phyloP scores from a whole-genome alignment of 2,797 vertebrate genomes.

The Gymnothorax reevesii region DNA sequence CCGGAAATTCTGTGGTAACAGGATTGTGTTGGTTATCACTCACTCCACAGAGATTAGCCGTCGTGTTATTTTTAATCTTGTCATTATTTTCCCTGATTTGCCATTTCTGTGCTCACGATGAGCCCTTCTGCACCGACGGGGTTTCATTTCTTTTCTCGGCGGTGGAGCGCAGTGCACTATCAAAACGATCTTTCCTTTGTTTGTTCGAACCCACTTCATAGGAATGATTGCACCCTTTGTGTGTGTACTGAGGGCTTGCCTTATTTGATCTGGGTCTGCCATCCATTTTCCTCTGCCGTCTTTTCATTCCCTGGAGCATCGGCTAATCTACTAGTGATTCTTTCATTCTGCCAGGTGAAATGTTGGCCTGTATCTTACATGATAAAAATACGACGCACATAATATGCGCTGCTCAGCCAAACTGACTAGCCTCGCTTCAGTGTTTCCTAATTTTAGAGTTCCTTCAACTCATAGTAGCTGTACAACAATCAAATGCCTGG shows the following conservation, averaged over 20 bases:
- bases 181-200: constrained; percentile 29
- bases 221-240: not conserved
- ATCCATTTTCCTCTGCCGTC: constrained; percentile 1
- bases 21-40: constrained; percentile 40
- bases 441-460: too few relatives aligned
- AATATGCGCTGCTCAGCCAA: too few relatives aligned
- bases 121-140: constrained; percentile 36
- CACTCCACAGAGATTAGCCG: constrained; percentile 41
- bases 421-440: too few relatives aligned
- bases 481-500: too few relatives aligned
- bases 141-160: constrained; percentile 26
- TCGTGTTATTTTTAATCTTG: constrained; percentile 46
- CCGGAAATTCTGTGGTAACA: constrained; percentile 32
- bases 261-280: constrained; percentile 23
- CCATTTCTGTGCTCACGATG: constrained; percentile 28
- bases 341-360: not conserved
- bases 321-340: not conserved
- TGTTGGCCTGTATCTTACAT: not conserved
- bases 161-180: constrained; percentile 6
- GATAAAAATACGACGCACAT: not conserved
- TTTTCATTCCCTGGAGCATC: not conserved
- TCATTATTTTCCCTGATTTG: constrained; percentile 43
- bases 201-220: constrained; percentile 24
- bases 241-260: constrained; percentile 9
- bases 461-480: too few relatives aligned